phyloP scores from a whole-genome alignment of 2,888 invertebrate genomes.

The Tipula lateralis region DNA sequence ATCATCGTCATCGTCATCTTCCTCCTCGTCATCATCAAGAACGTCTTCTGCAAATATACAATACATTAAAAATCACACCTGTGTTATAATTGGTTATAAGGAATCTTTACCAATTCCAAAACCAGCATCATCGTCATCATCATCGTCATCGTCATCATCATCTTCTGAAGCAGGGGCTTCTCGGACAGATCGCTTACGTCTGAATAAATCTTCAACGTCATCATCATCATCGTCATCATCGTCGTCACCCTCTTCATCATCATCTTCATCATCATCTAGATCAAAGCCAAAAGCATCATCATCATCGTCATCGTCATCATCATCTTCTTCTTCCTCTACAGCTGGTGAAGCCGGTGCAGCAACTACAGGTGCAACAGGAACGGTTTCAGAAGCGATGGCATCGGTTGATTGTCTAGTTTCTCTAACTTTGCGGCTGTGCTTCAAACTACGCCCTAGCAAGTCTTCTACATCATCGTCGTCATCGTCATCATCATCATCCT shows the following conservation, averaged over 20 bases:
- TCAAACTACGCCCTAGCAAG: neutral
- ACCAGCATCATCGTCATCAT: conserved; percentile 21
- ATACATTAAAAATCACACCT: neutral
- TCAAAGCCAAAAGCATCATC: neutral
- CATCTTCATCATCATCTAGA: conserved; percentile 25
- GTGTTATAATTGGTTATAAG: neutral
- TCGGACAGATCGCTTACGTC: too few species aligned
- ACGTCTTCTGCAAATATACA: conserved; percentile 25
- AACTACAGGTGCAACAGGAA: neutral
- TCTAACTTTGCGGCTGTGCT: neutral
- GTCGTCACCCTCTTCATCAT: neutral
- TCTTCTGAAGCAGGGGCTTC: neutral
- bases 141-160: neutral
- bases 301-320: neutral
- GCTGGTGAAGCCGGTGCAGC: neutral
- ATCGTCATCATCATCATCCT: conserved; percentile 5
- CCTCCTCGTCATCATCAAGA: neutral
- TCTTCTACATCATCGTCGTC: conserved; percentile 12
- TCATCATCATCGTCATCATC: conserved; percentile 29
- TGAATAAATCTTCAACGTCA: conserved; percentile 25
- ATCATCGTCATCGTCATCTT: conserved; percentile 26
- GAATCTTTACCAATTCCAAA: neutral
- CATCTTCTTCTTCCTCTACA: neutral
- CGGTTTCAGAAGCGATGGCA: neutral
- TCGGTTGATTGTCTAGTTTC: neutral